A percentile compares a stretch with the other conserved stretches of the same genome.
Evolutionary conservation across 92 coral and sea anemone genomes (phyloP).

Genomic region (Porites divaricata): DNA sequence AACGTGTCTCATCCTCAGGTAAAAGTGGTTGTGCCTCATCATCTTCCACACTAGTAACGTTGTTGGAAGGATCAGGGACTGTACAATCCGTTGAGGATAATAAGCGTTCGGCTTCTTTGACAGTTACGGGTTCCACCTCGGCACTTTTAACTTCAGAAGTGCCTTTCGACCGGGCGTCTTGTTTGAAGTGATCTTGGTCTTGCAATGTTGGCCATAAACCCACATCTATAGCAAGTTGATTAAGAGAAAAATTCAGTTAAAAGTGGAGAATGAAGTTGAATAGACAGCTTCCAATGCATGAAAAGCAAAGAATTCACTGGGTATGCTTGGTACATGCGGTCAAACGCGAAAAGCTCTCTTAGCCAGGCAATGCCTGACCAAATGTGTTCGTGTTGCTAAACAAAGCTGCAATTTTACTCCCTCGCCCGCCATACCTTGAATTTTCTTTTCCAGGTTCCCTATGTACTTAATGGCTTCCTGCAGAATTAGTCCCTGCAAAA

Average conservation of each 20-base stretch:
- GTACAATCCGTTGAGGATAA: background rate
- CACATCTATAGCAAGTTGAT: background rate
- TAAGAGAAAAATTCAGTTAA: background rate
- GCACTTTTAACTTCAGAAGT: background rate
- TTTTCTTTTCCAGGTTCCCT: conserved; percentile 34
- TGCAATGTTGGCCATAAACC: conserved; percentile 30
- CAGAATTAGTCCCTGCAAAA: conserved; percentile 29
- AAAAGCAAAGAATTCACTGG: too few relatives aligned
- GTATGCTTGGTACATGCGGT: too few relatives aligned
- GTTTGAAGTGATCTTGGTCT: background rate
- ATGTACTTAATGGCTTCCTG: conserved; percentile 44
- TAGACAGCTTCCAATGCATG: too few relatives aligned
- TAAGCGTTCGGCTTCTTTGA: background rate
- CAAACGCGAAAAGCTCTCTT: too few relatives aligned
- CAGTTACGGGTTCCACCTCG: background rate
- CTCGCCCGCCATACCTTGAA: conserved; percentile 3
- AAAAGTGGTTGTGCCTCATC: background rate
- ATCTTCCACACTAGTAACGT: background rate
- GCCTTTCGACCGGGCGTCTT: background rate
- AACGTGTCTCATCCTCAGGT: background rate
- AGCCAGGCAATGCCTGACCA: too few relatives aligned
- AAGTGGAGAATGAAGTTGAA: too few relatives aligned
- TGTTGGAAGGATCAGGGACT: background rate
- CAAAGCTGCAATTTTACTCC: background rate
- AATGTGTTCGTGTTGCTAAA: background rate